Percentiles rank a stretch among this genome's conserved stretches.
Conservation (phyloP, 2,797 vertebrate species). For the Danio tinwini region DNA sequence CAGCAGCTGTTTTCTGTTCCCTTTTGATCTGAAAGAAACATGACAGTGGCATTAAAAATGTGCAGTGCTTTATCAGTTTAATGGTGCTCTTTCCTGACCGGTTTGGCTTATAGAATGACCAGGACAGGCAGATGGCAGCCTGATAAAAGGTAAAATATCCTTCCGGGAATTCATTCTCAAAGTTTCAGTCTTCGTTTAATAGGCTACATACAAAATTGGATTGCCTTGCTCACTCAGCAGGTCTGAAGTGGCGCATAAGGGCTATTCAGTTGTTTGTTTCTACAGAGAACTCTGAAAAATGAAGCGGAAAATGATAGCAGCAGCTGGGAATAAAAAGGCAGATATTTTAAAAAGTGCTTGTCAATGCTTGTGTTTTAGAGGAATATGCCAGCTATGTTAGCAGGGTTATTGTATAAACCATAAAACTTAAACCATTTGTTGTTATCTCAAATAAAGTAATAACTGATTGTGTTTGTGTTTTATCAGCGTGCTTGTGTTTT, state of each 20-base stretch:
- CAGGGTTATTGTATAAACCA: background rate
- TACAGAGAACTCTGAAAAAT: conserved; percentile 20
- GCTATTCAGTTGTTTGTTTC: conserved; percentile 44
- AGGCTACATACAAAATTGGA: conserved; percentile 31
- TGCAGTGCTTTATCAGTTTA: background rate
- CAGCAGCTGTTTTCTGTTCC: conserved; percentile 15
- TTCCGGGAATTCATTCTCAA: conserved; percentile 40
- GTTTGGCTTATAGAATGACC: conserved; percentile 28
- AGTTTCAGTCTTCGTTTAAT: conserved; percentile 35
- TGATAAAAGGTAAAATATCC: conserved; percentile 30
- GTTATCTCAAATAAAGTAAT: too few species aligned
- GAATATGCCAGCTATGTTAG: background rate
- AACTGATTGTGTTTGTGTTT: too few species aligned
- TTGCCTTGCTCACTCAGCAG: conserved; percentile 30
- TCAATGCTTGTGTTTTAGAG: background rate
- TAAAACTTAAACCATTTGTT: background rate
- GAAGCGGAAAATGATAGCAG: conserved; percentile 33
- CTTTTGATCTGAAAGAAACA: conserved; percentile 11
- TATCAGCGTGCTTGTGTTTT: too few species aligned
- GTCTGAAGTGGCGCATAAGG: conserved; percentile 41
- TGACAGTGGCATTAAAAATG: conserved; percentile 28
- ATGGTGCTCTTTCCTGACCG: conserved; percentile 31
- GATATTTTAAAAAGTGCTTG: conserved; percentile 18
- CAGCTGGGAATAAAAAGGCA: conserved; percentile 20
- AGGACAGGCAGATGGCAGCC: conserved; percentile 27